A percentile compares a stretch with the other conserved stretches of the same genome.
Conservation (phyloP, 1,140 invertebrate genomes). For the Drosophila ambigua region DNA sequence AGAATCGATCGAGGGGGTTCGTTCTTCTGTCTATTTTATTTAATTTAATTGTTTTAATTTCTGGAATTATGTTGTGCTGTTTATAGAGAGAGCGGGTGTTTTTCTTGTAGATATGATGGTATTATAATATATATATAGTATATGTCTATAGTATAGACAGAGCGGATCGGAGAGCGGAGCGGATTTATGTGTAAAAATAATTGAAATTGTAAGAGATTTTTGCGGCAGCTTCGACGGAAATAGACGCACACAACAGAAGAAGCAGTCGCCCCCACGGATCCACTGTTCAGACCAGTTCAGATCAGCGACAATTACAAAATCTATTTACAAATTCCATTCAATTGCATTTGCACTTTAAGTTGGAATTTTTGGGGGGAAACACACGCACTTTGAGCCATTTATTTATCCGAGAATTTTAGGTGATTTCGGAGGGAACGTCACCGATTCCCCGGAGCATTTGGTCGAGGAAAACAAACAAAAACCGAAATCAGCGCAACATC, state of each 20-base stretch:
- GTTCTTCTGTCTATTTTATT: slow-evolving; percentile 59
- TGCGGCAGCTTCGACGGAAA: slow-evolving; percentile 78
- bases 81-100: slow-evolving; percentile 31
- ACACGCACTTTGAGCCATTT: slow-evolving; percentile 68
- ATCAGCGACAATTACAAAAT: slow-evolving; percentile 15
- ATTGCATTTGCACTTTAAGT: slow-evolving; percentile 23
- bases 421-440: neutral
- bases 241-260: slow-evolving; percentile 69
- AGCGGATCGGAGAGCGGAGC: slow-evolving; percentile 22
- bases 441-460: slow-evolving; percentile 31
- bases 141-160: slow-evolving; percentile 62
- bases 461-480: slow-evolving; percentile 49
- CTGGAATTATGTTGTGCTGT: slow-evolving; percentile 46
- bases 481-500: slow-evolving; percentile 78
- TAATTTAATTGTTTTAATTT: slow-evolving; percentile 55
- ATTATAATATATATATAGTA: slow-evolving; percentile 42
- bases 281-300: too few relatives aligned
- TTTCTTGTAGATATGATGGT: slow-evolving; percentile 57
- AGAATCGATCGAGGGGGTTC: slow-evolving; percentile 19
- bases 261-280: slow-evolving; percentile 34
- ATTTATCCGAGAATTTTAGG: slow-evolving; percentile 1
- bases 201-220: slow-evolving; percentile 77
- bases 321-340: slow-evolving; percentile 32
- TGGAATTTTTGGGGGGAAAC: neutral
- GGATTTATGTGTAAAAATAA: slow-evolving; percentile 78